These are phyloP conservation scores for Gobio occitaniae DNA, from an alignment of 2,797 vertebrate species.

Conservation along the genomic window DNA sequence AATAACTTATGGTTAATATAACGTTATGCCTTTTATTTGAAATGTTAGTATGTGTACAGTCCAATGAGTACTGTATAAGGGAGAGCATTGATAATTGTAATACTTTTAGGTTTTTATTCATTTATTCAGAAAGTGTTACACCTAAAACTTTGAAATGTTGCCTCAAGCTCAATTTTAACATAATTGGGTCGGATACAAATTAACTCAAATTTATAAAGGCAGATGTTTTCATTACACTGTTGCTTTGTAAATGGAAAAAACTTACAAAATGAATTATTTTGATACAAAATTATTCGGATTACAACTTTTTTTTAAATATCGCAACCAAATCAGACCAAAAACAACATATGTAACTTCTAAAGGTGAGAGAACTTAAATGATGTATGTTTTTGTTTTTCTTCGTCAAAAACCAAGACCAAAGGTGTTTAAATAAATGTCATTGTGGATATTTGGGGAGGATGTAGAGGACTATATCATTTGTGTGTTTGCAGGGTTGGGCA, in stretches of 20 bases:
- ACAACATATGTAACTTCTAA: not conserved
- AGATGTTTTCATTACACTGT: not conserved
- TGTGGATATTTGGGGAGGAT: not conserved
- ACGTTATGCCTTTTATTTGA: not conserved
- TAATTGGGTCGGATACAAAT: not conserved
- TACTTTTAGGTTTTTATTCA: not conserved
- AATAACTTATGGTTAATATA: too few relatives aligned
- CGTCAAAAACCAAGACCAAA: too few relatives aligned
- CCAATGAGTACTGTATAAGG: too few relatives aligned
- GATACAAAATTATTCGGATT: too few relatives aligned
- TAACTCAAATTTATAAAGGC: not conserved
- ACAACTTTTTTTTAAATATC: not conserved
- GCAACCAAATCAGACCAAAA: not conserved
- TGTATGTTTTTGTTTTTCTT: not conserved
- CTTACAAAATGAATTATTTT: too few relatives aligned
- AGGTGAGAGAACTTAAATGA: not conserved
- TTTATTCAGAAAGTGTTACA: not conserved
- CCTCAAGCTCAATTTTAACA: not conserved
- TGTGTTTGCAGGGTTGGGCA: constrained; percentile 75
- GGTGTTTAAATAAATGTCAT: not conserved
- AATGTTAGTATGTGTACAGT: not conserved
- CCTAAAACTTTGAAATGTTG: not conserved
- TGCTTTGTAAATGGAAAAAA: not conserved
- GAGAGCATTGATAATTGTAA: not conserved
- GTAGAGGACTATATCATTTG: not conserved